Conservation (phyloP, 2,797 vertebrate genomes). For the Pristis pectinata region DNA sequence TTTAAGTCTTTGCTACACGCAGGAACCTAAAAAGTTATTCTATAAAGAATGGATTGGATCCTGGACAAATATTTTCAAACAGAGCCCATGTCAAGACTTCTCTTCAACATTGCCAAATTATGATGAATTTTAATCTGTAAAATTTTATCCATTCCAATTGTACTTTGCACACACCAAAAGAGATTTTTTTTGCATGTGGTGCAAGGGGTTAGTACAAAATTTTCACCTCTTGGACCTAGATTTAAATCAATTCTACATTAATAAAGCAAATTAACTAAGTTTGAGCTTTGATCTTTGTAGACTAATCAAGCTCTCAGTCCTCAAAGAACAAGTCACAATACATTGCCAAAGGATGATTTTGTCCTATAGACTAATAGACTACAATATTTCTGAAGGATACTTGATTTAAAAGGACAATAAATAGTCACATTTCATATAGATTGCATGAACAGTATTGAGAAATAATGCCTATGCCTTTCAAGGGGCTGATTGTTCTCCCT, state of each 20-base stretch:
- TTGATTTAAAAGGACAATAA: background rate
- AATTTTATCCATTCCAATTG: background rate
- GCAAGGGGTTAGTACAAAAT: background rate
- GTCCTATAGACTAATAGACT: background rate
- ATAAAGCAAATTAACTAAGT: background rate
- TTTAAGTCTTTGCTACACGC: background rate
- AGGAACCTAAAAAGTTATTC: background rate
- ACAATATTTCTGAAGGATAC: background rate
- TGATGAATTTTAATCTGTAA: background rate
- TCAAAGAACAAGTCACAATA: background rate
- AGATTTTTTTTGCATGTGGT: background rate
- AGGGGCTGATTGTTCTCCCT: background rate
- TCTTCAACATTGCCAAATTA: background rate
- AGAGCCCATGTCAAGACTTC: background rate
- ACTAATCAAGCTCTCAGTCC: too few species aligned
- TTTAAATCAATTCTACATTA: background rate
- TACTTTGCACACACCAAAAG: background rate
- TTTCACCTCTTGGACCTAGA: background rate
- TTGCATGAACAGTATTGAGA: background rate
- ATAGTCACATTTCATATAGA: background rate
- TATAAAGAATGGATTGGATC: background rate
- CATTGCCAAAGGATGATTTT: background rate
- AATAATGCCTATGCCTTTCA: background rate
- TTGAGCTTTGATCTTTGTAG: background rate
- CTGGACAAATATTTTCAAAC: background rate